Base-by-base conservation (phyloP, 2,113 vertebrate species). In the Xenus cinereus region DNA sequence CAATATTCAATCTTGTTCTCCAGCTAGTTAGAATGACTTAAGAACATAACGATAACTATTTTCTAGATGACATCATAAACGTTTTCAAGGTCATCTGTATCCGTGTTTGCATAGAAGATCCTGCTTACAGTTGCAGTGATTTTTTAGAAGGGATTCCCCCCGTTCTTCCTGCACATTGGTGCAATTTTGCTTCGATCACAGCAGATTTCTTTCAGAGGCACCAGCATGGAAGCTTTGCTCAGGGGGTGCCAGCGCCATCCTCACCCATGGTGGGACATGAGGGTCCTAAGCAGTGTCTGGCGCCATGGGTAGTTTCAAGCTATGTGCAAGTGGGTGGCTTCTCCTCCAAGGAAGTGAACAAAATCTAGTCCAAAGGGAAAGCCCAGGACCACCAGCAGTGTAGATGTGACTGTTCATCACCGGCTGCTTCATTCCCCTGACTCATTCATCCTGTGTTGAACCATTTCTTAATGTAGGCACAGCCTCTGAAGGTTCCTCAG, bases 271-370 rank as follows among this genome's bases (percentile, higher is more conserved):
- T 18, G 8, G 53, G 1, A 54, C 39, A 5, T 1, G 2, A 12
- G 23, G 3, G 11, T 12, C 23, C 71, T 4, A 20, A 45, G 37
- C 43, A 8, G 14, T 2, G 39, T 43, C 50, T 83, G 76, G 68
- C 41, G 72, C 50, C 27, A 26, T 3, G 39, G 53, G 48, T 39
- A 84, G 43, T 67, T 73, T 24, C 67, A 56, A 56, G 22, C 5
- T 14, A 3, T 2, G 0, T 1, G 0, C 3, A 0, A 10, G 5
- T 6, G 2, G 6, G 12, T 0, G 0, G 3, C 2, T 33, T 30
- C 5, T 56, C 30, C 19, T 57, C 33, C 33, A 4, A 51, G 33
- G 10, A 5, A 2, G 20, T 12, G 54, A 7, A 13, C 14, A 27
- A 72, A 75, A n/a, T 5, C 32, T n/a, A 35, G 6, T 16, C 43